A percentile compares a stretch with the other conserved stretches of the same genome.
Conservation (phyloP, 92 coral and sea anemone genomes). For the Palythoa heliodiscus region DNA sequence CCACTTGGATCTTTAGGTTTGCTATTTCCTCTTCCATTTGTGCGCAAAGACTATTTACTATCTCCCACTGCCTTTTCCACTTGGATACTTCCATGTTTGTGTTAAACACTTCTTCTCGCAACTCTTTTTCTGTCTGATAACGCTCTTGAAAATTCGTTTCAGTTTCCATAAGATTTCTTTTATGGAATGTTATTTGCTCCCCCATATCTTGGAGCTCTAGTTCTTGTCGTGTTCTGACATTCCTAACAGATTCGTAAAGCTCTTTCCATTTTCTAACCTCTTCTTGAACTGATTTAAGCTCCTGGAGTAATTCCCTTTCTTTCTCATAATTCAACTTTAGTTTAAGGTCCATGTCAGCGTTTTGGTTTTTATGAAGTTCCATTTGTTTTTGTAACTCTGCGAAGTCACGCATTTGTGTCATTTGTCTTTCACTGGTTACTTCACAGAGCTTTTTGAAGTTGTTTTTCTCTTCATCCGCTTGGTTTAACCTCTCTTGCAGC, state of each 20-base stretch:
- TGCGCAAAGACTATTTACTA: neutral
- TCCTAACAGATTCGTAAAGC: conserved; percentile 2
- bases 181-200: conserved; percentile 8
- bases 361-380: conserved; percentile 2
- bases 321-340: neutral
- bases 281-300: neutral
- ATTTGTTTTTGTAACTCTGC: neutral
- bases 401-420: neutral
- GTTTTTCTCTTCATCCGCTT: neutral
- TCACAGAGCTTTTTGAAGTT: neutral
- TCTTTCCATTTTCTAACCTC: conserved; percentile 4
- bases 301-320: conserved; percentile 11
- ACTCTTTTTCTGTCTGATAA: neutral
- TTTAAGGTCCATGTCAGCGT: neutral
- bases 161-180: neutral
- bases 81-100: conserved; percentile 20
- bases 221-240: conserved; percentile 7
- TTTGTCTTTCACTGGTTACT: neutral
- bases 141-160: neutral
- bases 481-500: neutral
- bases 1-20: neutral
- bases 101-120: neutral
- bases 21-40: conserved; percentile 19
- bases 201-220: neutral
- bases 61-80: conserved; percentile 36